These are phyloP conservation scores for Nymphalis io DNA, from an alignment of 1,140 invertebrate species.

Conservation along the genomic window DNA sequence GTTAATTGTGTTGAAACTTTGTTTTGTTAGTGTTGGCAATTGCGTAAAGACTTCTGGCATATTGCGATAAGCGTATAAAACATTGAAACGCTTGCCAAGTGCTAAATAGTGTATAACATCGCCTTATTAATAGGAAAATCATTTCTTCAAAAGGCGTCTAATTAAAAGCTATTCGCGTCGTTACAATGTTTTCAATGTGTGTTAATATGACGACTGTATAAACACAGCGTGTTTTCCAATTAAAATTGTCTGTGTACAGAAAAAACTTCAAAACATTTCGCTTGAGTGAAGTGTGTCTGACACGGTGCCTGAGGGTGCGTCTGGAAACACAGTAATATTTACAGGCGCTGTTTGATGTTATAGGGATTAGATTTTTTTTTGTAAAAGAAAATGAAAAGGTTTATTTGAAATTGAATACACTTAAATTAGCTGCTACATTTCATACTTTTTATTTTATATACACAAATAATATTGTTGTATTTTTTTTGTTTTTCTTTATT, in stretches of 20 bases:
- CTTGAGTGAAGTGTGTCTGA: conserved; percentile 6
- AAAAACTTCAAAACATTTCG: not conserved
- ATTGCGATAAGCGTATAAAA: too few species aligned
- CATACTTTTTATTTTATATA: too few species aligned
- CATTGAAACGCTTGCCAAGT: too few species aligned
- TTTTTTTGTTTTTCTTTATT: too few species aligned
- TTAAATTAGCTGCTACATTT: too few species aligned
- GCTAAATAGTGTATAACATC: too few species aligned
- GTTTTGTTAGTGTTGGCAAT: too few species aligned
- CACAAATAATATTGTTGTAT: too few species aligned
- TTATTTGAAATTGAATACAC: not conserved
- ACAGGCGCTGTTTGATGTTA: not conserved
- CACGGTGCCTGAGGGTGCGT: conserved; percentile 2
- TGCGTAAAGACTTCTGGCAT: too few species aligned
- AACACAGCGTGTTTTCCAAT: conserved; percentile 19
- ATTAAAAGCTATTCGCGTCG: conserved; percentile 4
- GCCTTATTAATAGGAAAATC: too few species aligned
- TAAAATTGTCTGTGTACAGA: conserved; percentile 16
- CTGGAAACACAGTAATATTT: not conserved
- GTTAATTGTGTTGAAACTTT: too few species aligned
- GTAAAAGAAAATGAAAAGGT: not conserved
- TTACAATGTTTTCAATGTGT: not conserved
- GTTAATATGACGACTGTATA: not conserved
- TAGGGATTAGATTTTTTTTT: not conserved
- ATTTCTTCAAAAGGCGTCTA: not conserved